Percentiles rank a stretch among this genome's conserved stretches.
Evolutionary conservation across 1,140 invertebrate genomes (phyloP).

Genomic region (Teleogryllus occipitalis): DNA sequence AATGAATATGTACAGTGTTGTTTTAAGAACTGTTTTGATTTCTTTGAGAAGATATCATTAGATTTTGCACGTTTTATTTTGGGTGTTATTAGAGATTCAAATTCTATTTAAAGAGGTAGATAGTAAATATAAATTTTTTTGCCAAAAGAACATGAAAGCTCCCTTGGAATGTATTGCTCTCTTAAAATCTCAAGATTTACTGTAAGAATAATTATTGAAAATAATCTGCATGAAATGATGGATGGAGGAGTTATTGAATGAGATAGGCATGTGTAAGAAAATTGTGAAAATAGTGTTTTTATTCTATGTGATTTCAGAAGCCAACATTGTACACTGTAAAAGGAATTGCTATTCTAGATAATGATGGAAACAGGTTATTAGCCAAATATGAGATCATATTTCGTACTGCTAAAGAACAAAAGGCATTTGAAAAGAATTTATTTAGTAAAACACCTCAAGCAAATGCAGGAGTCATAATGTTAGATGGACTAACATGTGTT

Average conservation of each 20-base stretch:
- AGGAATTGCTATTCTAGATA: slow-evolving; percentile 94
- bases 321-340: slow-evolving; percentile 85
- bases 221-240: neutral
- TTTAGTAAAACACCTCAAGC: slow-evolving; percentile 94
- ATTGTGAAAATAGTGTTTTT: neutral
- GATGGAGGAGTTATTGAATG: neutral
- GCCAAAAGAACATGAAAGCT: too few species aligned
- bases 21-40: too few species aligned
- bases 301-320: slow-evolving; percentile 52
- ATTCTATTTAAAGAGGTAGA: too few species aligned
- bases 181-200: too few species aligned
- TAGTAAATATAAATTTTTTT: too few species aligned
- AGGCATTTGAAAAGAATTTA: slow-evolving; percentile 94
- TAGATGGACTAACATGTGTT: slow-evolving; percentile 94
- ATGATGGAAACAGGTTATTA: slow-evolving; percentile 92
- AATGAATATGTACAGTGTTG: neutral
- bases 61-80: too few species aligned
- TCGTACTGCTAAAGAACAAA: slow-evolving; percentile 88
- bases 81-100: too few species aligned
- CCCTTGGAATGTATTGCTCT: too few species aligned
- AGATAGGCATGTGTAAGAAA: neutral
- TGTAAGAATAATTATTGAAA: neutral
- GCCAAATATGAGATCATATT: slow-evolving; percentile 90
- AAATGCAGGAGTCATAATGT: slow-evolving; percentile 96
- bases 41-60: too few species aligned